A percentile compares a stretch with the other conserved stretches of the same genome.
These are phyloP conservation scores for Hydractinia echinata DNA, from an alignment of 30 jellyfish, hydroid and myxozoan genomes.

Conservation along the genomic window DNA sequence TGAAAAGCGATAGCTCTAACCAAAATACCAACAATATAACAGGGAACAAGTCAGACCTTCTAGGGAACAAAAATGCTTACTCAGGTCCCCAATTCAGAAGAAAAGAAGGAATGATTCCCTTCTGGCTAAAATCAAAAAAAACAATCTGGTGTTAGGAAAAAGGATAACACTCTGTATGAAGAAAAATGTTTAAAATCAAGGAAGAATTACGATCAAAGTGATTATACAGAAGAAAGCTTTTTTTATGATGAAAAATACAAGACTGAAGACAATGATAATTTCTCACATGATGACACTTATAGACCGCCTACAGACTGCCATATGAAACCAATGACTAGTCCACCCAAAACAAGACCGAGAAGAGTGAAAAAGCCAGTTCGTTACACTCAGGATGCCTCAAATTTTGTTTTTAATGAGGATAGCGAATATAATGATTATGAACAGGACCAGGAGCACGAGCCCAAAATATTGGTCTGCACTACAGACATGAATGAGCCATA, in stretches of 20 bases:
- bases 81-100: constrained; percentile 71
- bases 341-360: constrained; percentile 1
- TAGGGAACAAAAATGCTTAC: constrained; percentile 23
- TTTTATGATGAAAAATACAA: background rate
- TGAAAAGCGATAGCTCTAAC: constrained; percentile 27
- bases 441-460: no score
- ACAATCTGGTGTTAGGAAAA: background rate
- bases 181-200: background rate
- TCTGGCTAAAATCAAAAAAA: constrained; percentile 47
- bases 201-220: background rate
- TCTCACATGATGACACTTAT: background rate
- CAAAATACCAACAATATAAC: constrained; percentile 11
- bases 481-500: no score
- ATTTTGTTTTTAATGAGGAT: background rate
- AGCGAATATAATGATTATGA: background rate
- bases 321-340: background rate
- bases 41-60: background rate
- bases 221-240: constrained; percentile 7
- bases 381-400: background rate
- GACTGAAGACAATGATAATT: background rate
- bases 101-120: constrained; percentile 45
- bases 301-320: constrained; percentile 5
- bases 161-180: background rate
- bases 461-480: no score
- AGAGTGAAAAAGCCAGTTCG: background rate